Base-by-base conservation (phyloP, 2,888 invertebrate genomes). In the Cheilosia grossa region DNA sequence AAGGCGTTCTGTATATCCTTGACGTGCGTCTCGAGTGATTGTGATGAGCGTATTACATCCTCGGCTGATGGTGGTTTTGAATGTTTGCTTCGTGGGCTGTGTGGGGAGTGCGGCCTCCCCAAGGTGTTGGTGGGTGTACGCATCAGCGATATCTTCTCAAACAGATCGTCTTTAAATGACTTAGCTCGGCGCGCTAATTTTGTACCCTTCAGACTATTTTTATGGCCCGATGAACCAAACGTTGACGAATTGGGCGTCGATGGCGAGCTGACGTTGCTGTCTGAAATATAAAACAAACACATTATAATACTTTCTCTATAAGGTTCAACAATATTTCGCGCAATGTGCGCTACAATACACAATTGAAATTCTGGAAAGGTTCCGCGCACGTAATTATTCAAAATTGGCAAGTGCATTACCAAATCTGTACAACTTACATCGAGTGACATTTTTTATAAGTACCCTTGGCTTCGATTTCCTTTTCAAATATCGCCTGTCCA, bases 121-220 rank as follows among this genome's bases (percentile, higher is more conserved):
- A 89, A 89, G 47, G 90, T 93, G 88, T 93, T 94, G 66, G 92
- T 92, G 67, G 97, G 97, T 87, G 97, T 96, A 88, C 97, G 95
- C 95, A 97, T 97, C 92, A 97, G 96, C 88, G 96, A 96, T 92
- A 97, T 95, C 92, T 97, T 97, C 92, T 97, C 97, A 91, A 97
- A 94, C 90, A 98, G 94, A 93, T 97, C 97, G 94, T 97, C 97
- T 93, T 97, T 98, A 93, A 98, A 97, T 87, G 97, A 97, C 89
- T 97, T 95, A 87, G 97, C 97, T 87, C 97, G 94, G 88, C 97
- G 94, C 79, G 97, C 97, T 92, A 97, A 94, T 92, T 97, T 97
- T 88, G 96, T 97, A 90, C 96, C 96, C 90, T 96, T 96, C 92
- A 95, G 93, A 87, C 95, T 95, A 88, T 96, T 95, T 90, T 96